These are phyloP conservation scores for Pachyuromys duprasi DNA, from an alignment of 2,797 vertebrate species.

Conservation along the genomic window DNA sequence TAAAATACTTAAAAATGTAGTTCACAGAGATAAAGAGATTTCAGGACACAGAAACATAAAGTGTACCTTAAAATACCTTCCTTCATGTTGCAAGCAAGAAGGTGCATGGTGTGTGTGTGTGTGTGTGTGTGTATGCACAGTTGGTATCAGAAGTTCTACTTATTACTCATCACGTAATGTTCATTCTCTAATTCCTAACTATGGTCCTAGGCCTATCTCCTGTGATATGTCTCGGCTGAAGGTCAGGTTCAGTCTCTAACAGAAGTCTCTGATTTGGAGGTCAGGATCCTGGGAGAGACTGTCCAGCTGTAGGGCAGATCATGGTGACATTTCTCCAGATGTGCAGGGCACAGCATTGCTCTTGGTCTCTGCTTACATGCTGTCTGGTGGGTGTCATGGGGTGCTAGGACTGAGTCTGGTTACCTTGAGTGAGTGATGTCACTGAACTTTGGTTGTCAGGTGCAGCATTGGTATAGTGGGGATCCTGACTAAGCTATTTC, in stretches of 20 bases:
- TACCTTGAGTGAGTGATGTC: background rate
- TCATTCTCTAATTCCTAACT: background rate
- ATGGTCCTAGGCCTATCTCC: background rate
- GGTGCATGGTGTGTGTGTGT: background rate
- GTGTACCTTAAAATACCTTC: background rate
- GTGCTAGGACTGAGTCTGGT: background rate
- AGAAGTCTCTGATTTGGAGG: background rate
- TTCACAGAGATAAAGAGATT: background rate
- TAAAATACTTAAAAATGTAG: background rate
- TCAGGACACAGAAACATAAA: background rate
- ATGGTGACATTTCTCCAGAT: background rate
- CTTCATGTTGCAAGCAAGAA: background rate
- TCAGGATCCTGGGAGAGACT: background rate
- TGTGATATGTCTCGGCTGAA: background rate
- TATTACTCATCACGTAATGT: background rate
- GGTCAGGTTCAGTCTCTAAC: background rate
- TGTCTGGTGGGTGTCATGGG: background rate
- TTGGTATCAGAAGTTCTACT: background rate
- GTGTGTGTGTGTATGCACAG: background rate
- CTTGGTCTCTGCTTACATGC: background rate
- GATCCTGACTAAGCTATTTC: background rate
- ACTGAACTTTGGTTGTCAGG: background rate
- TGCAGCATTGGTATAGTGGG: background rate
- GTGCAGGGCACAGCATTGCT: background rate
- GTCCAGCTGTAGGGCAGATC: background rate